A percentile compares a stretch with the other conserved stretches of the same genome.
phyloP scores from a whole-genome alignment of 1,140 invertebrate species.

The Euwallacea fornicatus region DNA sequence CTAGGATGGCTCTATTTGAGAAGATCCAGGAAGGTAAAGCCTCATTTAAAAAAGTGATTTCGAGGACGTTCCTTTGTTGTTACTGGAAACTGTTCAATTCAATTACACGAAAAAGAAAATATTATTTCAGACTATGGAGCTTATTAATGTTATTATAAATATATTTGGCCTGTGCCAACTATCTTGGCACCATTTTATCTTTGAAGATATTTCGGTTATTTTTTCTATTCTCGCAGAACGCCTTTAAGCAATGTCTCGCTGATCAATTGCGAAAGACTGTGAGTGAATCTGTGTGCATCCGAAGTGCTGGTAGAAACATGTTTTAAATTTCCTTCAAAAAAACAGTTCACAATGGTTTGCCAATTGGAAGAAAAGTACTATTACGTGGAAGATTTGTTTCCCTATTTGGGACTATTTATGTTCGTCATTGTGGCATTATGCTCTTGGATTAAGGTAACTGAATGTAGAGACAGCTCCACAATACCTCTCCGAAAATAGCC shows the following conservation, averaged over 20 bases:
- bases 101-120: not conserved
- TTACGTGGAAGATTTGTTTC: slow-evolving; percentile 26
- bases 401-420: slow-evolving; percentile 27
- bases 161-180: slow-evolving; percentile 28
- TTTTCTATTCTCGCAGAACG: slow-evolving; percentile 18
- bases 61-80: too few species aligned
- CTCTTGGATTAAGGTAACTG: slow-evolving; percentile 28
- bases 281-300: not conserved
- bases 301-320: not conserved
- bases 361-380: slow-evolving; percentile 5
- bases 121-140: slow-evolving; percentile 16
- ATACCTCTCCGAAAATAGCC: not conserved
- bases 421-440: slow-evolving; percentile 15
- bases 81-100: too few species aligned
- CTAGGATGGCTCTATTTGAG: slow-evolving; percentile 9
- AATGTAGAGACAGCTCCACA: not conserved
- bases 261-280: not conserved
- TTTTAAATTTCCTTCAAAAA: not conserved
- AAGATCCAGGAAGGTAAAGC: not conserved
- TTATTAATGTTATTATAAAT: slow-evolving; percentile 34
- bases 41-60: too few species aligned
- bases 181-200: slow-evolving; percentile 33
- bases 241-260: not conserved
- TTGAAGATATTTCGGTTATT: slow-evolving; percentile 30
- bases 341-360: slow-evolving; percentile 22